Conservation (phyloP, 2,888 invertebrate genomes). For the Fissipunctia ypsillon region DNA sequence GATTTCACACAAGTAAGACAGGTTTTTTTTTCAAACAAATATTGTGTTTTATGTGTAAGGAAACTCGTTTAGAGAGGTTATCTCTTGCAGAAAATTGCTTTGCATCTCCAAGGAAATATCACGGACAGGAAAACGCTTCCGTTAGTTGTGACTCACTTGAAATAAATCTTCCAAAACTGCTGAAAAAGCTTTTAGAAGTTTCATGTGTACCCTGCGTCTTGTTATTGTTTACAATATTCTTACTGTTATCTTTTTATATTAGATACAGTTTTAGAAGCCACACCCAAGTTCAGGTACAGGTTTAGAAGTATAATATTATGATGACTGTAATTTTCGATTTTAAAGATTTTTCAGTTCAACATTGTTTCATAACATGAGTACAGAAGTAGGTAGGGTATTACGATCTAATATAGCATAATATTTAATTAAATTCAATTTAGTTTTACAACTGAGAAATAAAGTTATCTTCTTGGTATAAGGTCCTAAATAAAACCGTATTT, state of each 20-base stretch:
- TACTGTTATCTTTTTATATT: conserved; percentile 3
- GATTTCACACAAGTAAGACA: conserved; percentile 39
- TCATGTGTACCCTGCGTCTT: conserved; percentile 23
- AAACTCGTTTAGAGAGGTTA: conserved; percentile 84
- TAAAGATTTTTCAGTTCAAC: background rate
- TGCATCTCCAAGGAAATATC: conserved; percentile 89
- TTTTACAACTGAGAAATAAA: background rate
- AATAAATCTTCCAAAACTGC: conserved; percentile 71
- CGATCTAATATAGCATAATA: too few relatives aligned
- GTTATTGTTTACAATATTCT: conserved; percentile 6
- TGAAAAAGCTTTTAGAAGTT: conserved; percentile 36
- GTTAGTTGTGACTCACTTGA: conserved; percentile 79
- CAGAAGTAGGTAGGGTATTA: background rate
- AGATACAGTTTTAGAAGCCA: background rate
- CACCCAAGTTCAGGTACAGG: too few relatives aligned
- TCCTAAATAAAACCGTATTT: background rate
- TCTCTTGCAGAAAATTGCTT: conserved; percentile 89
- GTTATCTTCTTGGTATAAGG: background rate
- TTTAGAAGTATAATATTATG: background rate
- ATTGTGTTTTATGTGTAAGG: conserved; percentile 79
- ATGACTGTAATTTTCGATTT: background rate
- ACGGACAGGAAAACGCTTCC: conserved; percentile 80
- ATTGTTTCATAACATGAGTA: background rate
- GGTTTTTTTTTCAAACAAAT: conserved; percentile 75
- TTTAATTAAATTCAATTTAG: background rate